Evolutionary conservation across 1,140 invertebrate species (phyloP).

Genomic region (Pomacea maculata): DNA sequence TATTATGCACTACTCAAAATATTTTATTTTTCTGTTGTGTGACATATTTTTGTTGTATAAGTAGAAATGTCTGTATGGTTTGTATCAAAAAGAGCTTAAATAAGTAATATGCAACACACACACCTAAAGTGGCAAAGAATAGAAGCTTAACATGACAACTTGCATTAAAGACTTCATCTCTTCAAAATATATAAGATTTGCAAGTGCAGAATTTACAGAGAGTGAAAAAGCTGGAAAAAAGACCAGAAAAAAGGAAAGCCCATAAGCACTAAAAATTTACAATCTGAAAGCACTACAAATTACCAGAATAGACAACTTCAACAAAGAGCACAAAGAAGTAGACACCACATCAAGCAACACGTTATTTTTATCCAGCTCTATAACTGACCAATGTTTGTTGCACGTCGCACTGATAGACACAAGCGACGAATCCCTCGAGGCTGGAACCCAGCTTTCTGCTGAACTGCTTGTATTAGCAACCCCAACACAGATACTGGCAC

Average conservation of each 20-base stretch:
- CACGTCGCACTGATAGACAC: constrained; percentile 46
- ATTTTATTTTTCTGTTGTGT: no score
- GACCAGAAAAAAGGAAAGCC: background rate
- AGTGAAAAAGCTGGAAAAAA: background rate
- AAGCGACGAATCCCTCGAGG: constrained; percentile 49
- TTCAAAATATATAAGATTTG: background rate
- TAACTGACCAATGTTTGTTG: constrained; percentile 49
- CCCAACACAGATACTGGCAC: constrained; percentile 51
- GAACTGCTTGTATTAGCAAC: constrained; percentile 50
- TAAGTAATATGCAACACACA: no score
- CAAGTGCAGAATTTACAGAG: background rate
- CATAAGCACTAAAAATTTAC: background rate
- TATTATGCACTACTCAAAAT: background rate
- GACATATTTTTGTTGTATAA: no score
- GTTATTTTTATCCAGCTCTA: background rate
- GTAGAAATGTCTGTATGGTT: no score
- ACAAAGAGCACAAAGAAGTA: background rate
- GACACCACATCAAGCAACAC: background rate
- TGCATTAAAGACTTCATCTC: no score
- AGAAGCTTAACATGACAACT: no score
- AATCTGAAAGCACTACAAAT: no score
- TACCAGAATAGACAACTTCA: background rate
- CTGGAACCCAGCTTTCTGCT: constrained; percentile 57
- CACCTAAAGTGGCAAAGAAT: no score
- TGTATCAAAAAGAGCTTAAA: no score